Evolutionary conservation across 2,113 vertebrate genomes (phyloP), one percentile per base, ranked within the genome.

Genomic region (Tragelaphus scriptus): DNA sequence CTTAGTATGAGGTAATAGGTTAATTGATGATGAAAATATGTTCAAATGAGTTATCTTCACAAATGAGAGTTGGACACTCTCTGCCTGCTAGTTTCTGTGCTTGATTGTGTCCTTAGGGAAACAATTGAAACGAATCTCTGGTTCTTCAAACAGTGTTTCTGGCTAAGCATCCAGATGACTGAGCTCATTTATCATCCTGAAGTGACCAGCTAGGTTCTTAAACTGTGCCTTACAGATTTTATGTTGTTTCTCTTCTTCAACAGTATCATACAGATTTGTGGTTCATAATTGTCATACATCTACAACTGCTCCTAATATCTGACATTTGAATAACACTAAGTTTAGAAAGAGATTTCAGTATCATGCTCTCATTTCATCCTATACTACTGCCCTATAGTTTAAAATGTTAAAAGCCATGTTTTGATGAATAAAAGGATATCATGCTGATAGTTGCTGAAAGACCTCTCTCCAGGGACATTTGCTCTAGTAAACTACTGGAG

Each of bases 1-100:
- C 23, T 88, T 61, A 71, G 19, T 97, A 96, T 98, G 82, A 90
- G 58, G 26, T 92, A 91, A 47, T 8, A 75, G 12, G 23, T 81
- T 77, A 87, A 89, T 63, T 80, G 55, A 51, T 68, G 25, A 53
- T 96, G 17, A 26, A 85, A 84, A 84, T 95, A 23, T 47, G 32
- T 92, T 88, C 40, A 95, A 9, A 19, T 97, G 30, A 47, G 58
- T 88, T 96, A 32, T 63, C 25, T 75, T 13, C 25, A n/a, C 14
- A 56, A 88, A 51, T 81, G 49, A 90, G 47, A 15, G 44, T 82
- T 94, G 61, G 40, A 40, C 49, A 56, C 14, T 58, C 7, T 63
- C 55, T 87, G 55, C 44, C 26, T 95, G 51, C 68, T 94, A 86
- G 11, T 82, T 53, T 58, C 17, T 82, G 44, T 85, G 25, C 15